These are phyloP conservation scores for Gadopsis bispinosus DNA, from an alignment of 2,797 vertebrate genomes.

Conservation along the genomic window DNA sequence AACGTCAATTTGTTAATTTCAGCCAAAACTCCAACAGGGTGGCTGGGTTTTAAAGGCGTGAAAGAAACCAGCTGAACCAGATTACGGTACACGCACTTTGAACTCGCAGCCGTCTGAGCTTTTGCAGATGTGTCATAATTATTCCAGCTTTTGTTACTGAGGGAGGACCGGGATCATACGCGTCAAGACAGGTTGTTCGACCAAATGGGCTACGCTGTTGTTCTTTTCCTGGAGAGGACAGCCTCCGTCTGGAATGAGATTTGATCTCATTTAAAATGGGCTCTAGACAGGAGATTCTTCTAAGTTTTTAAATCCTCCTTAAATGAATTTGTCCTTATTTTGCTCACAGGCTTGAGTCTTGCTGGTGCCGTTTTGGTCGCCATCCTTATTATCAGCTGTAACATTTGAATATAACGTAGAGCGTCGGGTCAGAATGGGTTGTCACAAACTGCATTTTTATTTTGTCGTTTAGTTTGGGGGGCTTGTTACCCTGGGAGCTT, in stretches of 20 bases:
- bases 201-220: background rate
- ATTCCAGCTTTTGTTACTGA: background rate
- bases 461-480: too few relatives aligned
- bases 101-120: background rate
- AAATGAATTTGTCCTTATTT: background rate
- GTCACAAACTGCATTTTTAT: too few relatives aligned
- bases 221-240: constrained; percentile 4
- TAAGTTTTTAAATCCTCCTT: constrained; percentile 2
- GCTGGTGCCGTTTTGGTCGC: background rate
- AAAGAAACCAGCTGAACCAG: background rate
- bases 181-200: background rate
- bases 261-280: constrained; percentile 4
- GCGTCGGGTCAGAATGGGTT: too few relatives aligned
- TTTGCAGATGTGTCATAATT: background rate
- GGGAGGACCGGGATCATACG: background rate
- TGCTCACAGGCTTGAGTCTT: background rate
- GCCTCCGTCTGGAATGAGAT: constrained; percentile 9
- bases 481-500: too few relatives aligned
- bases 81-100: background rate
- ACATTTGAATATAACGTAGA: too few relatives aligned
- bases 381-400: background rate
- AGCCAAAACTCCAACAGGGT: background rate
- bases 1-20: background rate
- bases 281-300: background rate
- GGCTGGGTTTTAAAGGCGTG: background rate